A percentile compares a stretch with the other conserved stretches of the same genome.
Evolutionary conservation across 2,888 invertebrate genomes (phyloP).

Genomic region (Formica aserva): DNA sequence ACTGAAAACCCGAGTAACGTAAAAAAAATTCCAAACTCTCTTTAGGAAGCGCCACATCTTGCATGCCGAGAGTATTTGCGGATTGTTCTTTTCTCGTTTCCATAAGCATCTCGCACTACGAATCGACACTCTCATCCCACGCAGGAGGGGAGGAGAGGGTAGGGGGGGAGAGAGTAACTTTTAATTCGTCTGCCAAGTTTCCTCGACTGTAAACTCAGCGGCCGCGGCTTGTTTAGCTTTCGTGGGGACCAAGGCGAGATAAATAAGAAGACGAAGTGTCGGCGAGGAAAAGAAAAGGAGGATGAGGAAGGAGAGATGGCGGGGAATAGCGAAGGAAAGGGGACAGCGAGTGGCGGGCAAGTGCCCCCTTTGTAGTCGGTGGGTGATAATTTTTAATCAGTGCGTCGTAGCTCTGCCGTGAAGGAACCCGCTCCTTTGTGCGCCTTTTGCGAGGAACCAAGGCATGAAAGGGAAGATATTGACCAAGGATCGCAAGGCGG

Average conservation of each 20-base stretch:
- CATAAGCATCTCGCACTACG: background rate
- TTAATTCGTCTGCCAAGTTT: slow-evolving; percentile 82
- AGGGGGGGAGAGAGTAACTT: slow-evolving; percentile 69
- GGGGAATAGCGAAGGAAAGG: slow-evolving; percentile 40
- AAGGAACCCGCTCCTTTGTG: slow-evolving; percentile 73
- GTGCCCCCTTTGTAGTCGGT: slow-evolving; percentile 80
- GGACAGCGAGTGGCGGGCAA: slow-evolving; percentile 63
- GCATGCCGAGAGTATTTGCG: slow-evolving; percentile 3
- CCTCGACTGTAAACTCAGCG: slow-evolving; percentile 65
- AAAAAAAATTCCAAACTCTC: background rate
- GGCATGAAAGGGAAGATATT: slow-evolving; percentile 71
- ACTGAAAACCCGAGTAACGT: background rate
- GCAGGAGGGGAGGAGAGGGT: background rate
- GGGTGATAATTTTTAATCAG: slow-evolving; percentile 85
- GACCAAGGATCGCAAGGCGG: slow-evolving; percentile 68
- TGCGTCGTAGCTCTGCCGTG: slow-evolving; percentile 77
- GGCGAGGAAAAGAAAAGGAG: slow-evolving; percentile 54
- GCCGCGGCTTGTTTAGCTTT: slow-evolving; percentile 78
- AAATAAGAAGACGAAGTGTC: slow-evolving; percentile 76
- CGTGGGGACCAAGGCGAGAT: slow-evolving; percentile 71
- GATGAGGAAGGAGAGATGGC: slow-evolving; percentile 20
- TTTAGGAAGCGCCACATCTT: background rate
- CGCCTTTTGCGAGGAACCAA: slow-evolving; percentile 64
- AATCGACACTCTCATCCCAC: slow-evolving; percentile 30
- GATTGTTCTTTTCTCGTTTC: slow-evolving; percentile 9